Evolutionary conservation across 2,113 vertebrate genomes (phyloP).

Genomic region (Syrrhaptes paradoxus): DNA sequence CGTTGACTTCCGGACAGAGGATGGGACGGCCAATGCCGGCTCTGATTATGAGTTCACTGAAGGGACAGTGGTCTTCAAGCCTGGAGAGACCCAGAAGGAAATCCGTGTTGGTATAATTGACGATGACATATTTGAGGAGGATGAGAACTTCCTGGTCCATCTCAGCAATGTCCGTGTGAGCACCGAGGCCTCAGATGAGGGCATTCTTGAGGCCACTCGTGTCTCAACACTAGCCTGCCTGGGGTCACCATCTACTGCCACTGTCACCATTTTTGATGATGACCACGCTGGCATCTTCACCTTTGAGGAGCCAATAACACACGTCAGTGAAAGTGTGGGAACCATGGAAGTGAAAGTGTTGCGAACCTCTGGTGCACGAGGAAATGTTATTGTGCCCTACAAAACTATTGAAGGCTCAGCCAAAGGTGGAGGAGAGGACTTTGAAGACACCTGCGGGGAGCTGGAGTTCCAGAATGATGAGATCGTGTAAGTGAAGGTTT

Average conservation of each 20-base stretch:
- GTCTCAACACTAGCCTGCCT: constrained; percentile 76
- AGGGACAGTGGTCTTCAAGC: constrained; percentile 88
- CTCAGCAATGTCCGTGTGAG: constrained; percentile 86
- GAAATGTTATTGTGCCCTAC: constrained; percentile 91
- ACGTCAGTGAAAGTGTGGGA: constrained; percentile 91
- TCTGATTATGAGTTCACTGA: constrained; percentile 91
- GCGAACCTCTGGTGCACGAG: constrained; percentile 89
- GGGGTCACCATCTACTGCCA: constrained; percentile 85
- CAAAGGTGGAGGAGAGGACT: constrained; percentile 95
- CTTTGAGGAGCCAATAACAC: constrained; percentile 87
- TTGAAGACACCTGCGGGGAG: constrained; percentile 91
- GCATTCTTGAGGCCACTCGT: constrained; percentile 70
- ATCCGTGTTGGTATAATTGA: constrained; percentile 91
- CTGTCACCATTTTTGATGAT: constrained; percentile 92
- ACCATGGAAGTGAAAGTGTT: constrained; percentile 94
- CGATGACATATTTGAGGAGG: constrained; percentile 97
- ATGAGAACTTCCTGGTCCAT: constrained; percentile 94
- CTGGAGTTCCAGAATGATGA: constrained; percentile 96
- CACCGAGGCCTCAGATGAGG: constrained; percentile 76
- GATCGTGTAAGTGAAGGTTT: constrained; percentile 87
- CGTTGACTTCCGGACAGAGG: constrained; percentile 91
- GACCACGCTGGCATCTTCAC: constrained; percentile 95
- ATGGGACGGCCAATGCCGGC: constrained; percentile 92
- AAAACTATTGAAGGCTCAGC: constrained; percentile 91
- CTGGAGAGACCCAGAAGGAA: constrained; percentile 92